Conservation (phyloP, 1,140 invertebrate species). For the Bicyclus anynana region DNA sequence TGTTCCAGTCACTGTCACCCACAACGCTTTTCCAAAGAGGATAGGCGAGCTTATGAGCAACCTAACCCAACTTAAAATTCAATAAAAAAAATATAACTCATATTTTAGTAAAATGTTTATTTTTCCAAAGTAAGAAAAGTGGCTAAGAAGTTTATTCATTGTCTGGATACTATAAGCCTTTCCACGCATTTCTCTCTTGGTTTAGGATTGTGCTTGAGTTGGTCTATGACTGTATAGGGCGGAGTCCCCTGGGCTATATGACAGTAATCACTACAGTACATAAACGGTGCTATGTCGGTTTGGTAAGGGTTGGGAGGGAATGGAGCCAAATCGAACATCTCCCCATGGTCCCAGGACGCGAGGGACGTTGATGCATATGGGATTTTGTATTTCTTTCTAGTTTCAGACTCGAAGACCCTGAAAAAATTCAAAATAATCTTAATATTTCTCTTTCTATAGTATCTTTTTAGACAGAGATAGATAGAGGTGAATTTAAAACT, state of each 20-base stretch:
- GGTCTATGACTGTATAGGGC: slow-evolving; percentile 53
- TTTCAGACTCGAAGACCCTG: slow-evolving; percentile 64
- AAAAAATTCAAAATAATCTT: no score
- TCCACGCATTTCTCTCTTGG: slow-evolving; percentile 38
- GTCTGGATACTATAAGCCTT: slow-evolving; percentile 49
- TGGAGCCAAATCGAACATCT: slow-evolving; percentile 48
- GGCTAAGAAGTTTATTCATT: slow-evolving; percentile 30
- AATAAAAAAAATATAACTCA: no score
- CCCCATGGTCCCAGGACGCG: slow-evolving; percentile 52
- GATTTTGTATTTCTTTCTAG: slow-evolving; percentile 48
- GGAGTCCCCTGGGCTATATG: slow-evolving; percentile 57
- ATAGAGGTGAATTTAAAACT: no score
- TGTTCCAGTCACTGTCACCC: no score
- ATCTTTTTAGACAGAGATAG: no score
- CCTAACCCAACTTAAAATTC: no score
- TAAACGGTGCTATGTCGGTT: slow-evolving; percentile 61
- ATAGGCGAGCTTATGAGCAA: no score
- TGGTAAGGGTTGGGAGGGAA: slow-evolving; percentile 60
- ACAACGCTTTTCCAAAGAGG: no score
- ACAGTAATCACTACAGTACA: slow-evolving; percentile 70
- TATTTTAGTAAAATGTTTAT: background rate
- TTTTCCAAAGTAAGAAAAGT: background rate
- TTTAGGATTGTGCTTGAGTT: slow-evolving; percentile 35
- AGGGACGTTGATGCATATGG: slow-evolving; percentile 48
- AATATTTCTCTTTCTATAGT: no score